Percentiles rank a stretch among this genome's conserved stretches.
phyloP scores from a whole-genome alignment of 2,797 vertebrate species.

The Sorex maritimensis region DNA sequence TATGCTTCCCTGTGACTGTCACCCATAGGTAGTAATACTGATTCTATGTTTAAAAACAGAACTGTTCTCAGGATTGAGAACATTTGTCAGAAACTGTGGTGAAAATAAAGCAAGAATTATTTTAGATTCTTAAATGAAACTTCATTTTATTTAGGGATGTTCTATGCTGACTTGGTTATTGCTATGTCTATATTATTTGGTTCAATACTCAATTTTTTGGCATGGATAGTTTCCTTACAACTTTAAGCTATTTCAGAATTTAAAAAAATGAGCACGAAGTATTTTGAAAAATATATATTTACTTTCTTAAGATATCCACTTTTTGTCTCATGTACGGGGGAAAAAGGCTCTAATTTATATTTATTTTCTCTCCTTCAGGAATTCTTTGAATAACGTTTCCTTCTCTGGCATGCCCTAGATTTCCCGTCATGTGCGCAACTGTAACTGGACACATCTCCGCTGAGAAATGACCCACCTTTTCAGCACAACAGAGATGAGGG shows the following conservation, averaged over 20 bases:
- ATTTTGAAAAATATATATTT: background rate
- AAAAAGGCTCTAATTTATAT: conserved; percentile 14
- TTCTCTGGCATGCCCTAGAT: background rate
- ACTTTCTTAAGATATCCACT: background rate
- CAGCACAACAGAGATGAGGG: background rate
- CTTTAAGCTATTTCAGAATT: conserved; percentile 4
- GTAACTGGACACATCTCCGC: background rate
- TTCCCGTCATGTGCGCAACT: background rate
- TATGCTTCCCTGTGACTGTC: background rate
- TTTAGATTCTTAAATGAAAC: background rate
- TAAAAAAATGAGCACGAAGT: background rate
- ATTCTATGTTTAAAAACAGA: background rate
- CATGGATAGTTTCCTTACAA: background rate
- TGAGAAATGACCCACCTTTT: background rate
- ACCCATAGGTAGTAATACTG: background rate
- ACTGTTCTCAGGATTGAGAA: background rate
- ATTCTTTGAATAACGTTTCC: background rate
- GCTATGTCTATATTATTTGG: background rate
- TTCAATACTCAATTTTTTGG: background rate
- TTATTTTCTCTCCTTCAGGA: background rate
- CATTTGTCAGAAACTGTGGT: conserved; percentile 8
- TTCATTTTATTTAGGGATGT: background rate
- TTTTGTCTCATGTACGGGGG: background rate
- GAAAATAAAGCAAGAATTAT: background rate
- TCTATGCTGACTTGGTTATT: background rate